Conservation (phyloP, 2,888 invertebrate species). For the Notocelia uddmanniana region DNA sequence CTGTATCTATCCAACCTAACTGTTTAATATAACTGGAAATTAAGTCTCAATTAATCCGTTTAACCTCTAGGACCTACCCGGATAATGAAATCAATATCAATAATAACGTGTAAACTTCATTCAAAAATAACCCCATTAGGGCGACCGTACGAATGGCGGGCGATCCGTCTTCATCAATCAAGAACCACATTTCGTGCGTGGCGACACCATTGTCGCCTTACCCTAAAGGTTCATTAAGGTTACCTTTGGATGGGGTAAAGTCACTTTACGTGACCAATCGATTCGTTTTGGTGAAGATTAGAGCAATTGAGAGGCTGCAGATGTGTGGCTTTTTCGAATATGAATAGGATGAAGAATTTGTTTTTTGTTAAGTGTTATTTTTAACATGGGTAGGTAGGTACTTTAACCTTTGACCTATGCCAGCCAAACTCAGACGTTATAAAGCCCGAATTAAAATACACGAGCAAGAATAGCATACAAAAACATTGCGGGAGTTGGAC, state of each 20-base stretch:
- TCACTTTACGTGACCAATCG: slow-evolving; percentile 50
- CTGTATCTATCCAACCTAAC: neutral
- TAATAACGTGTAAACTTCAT: slow-evolving; percentile 24
- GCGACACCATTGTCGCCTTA: slow-evolving; percentile 52
- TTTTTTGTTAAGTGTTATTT: neutral
- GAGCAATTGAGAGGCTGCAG: slow-evolving; percentile 30
- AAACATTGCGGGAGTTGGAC: no score
- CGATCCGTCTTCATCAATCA: slow-evolving; percentile 65
- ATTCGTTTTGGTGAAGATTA: slow-evolving; percentile 32
- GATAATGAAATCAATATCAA: slow-evolving; percentile 22
- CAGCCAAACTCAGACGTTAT: neutral
- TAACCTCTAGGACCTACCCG: slow-evolving; percentile 37
- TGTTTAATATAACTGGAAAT: neutral
- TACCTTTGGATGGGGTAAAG: slow-evolving; percentile 47
- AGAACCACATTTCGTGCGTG: slow-evolving; percentile 51
- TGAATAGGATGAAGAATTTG: slow-evolving; percentile 10
- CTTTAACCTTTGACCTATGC: neutral
- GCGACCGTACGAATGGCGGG: slow-evolving; percentile 11
- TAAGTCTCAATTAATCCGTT: slow-evolving; percentile 12
- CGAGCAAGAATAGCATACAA: no score
- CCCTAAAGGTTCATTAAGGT: slow-evolving; percentile 58
- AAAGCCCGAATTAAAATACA: no score
- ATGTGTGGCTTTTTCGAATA: neutral
- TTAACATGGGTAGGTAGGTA: neutral
- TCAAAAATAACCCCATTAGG: slow-evolving; percentile 33